Percentiles rank a stretch among this genome's conserved stretches.
These are phyloP conservation scores for Apantesis nais DNA, from an alignment of 2,888 invertebrate species.

Conservation along the genomic window DNA sequence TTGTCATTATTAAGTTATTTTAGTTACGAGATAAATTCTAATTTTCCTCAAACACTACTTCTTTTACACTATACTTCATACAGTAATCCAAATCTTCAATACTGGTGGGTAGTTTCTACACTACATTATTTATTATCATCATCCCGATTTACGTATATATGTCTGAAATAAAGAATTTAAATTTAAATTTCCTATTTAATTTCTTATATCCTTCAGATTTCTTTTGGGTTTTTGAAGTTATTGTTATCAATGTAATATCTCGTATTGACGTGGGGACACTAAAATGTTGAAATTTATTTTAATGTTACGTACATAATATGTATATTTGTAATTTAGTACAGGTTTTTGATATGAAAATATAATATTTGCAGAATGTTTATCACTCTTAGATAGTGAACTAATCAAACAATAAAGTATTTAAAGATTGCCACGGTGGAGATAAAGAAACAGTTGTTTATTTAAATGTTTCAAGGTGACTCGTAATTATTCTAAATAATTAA, in stretches of 20 bases:
- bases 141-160: too few species aligned
- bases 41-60: not conserved
- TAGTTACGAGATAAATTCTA: not conserved
- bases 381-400: slow-evolving; percentile 5
- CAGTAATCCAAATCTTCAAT: not conserved
- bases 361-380: slow-evolving; percentile 8
- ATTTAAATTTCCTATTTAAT: not conserved
- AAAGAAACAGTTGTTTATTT: slow-evolving; percentile 7
- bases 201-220: not conserved
- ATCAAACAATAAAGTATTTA: slow-evolving; percentile 5
- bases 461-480: slow-evolving; percentile 12
- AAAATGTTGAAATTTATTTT: not conserved
- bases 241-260: not conserved
- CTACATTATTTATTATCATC: too few species aligned
- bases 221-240: not conserved
- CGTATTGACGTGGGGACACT: not conserved
- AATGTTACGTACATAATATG: not conserved
- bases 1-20: not conserved
- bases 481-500: not conserved
- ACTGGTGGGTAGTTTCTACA: not conserved
- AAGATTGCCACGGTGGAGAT: slow-evolving; percentile 10
- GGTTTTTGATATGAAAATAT: not conserved
- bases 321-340: too few species aligned
- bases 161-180: too few species aligned
- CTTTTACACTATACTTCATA: not conserved